Conservation (phyloP, 2,888 invertebrate species). For the Pollenia amentaria region DNA sequence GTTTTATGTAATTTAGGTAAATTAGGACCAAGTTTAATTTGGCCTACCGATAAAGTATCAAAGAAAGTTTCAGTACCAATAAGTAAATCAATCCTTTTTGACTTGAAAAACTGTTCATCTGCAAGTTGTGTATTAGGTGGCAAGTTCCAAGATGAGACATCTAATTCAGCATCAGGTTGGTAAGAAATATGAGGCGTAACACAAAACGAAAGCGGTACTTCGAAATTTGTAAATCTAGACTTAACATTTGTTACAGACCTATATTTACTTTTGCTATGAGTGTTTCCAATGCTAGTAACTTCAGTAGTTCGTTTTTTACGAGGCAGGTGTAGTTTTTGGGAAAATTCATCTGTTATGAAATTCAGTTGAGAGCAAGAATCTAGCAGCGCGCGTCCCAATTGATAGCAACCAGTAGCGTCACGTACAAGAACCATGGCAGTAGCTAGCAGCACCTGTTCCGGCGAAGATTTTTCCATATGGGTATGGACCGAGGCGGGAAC, state of each 20-base stretch:
- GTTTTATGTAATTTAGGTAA: constrained; percentile 67
- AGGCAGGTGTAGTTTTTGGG: constrained; percentile 54
- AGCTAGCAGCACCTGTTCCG: too few species aligned
- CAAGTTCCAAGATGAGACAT: constrained; percentile 58
- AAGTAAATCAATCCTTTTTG: too few species aligned
- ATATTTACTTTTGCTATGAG: constrained; percentile 56
- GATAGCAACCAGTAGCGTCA: too few species aligned
- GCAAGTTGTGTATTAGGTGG: constrained; percentile 61
- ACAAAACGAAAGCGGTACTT: constrained; percentile 62
- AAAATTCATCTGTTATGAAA: constrained; percentile 64
- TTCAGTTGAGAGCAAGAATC: constrained; percentile 62
- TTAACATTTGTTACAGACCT: constrained; percentile 59
- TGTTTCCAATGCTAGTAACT: constrained; percentile 66
- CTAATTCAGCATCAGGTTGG: constrained; percentile 51
- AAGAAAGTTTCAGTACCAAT: too few species aligned
- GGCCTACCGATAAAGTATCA: too few species aligned
- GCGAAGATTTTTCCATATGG: too few species aligned
- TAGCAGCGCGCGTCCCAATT: too few species aligned
- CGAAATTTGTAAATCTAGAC: constrained; percentile 55
- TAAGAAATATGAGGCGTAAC: constrained; percentile 68
- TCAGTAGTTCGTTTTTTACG: constrained; percentile 57
- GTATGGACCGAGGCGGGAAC: too few species aligned
- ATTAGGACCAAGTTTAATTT: constrained; percentile 66
- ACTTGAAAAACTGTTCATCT: too few species aligned
- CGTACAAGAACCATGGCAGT: too few species aligned